Conservation (phyloP, 2,113 vertebrate species). For the Patagioenas fasciata region DNA sequence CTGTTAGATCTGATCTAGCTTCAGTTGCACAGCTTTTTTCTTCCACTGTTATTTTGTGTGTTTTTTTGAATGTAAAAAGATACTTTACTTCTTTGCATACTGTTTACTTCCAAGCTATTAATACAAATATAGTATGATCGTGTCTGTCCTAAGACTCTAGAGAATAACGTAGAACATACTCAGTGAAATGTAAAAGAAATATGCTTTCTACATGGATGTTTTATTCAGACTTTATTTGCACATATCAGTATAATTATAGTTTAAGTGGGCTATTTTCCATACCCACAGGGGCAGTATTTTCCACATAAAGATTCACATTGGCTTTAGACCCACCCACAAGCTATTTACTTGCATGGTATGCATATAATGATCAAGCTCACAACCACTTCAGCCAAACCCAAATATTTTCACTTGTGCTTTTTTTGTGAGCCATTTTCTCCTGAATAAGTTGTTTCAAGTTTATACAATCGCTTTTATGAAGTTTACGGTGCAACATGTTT, state of each 20-base stretch:
- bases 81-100: not conserved
- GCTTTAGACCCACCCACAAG: conserved; percentile 43
- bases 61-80: not conserved
- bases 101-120: not conserved
- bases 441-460: not conserved
- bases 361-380: not conserved
- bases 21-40: not conserved
- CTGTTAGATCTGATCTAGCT: not conserved
- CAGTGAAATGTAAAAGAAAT: not conserved
- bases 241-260: conserved; percentile 19
- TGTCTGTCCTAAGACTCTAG: not conserved
- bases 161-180: not conserved
- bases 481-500: not conserved
- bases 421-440: conserved; percentile 1
- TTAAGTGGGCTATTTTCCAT: conserved; percentile 51
- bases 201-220: not conserved
- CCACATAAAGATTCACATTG: conserved; percentile 56
- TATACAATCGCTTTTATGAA: not conserved
- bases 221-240: conserved; percentile 46
- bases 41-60: not conserved
- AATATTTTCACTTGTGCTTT: conserved; percentile 40
- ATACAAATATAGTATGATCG: not conserved
- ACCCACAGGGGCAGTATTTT: conserved; percentile 43
- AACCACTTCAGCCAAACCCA: conserved; percentile 42
- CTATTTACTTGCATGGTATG: conserved; percentile 38